phyloP scores from a whole-genome alignment of 2,113 vertebrate species.

The Noctilio leporinus region DNA sequence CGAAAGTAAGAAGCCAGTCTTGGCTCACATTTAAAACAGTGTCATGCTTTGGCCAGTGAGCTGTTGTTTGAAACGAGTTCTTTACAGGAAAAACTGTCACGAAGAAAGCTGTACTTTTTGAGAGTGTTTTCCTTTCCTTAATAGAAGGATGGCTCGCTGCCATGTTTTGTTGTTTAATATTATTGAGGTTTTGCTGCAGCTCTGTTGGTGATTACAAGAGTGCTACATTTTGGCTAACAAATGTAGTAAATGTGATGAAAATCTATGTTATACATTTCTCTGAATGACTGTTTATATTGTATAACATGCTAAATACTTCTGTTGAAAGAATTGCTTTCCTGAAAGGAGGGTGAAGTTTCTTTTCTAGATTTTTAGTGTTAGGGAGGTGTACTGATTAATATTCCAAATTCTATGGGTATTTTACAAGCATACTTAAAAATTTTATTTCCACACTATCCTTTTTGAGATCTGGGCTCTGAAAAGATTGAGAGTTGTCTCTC shows the following conservation, averaged over 20 bases:
- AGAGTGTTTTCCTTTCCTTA: neutral
- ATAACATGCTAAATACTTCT: conserved; percentile 75
- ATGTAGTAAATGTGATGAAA: conserved; percentile 75
- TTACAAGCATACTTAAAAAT: neutral
- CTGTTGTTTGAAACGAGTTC: neutral
- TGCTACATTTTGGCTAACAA: conserved; percentile 75
- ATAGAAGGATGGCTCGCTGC: conserved; percentile 44
- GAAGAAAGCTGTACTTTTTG: neutral
- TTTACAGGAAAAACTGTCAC: neutral
- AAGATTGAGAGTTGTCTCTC: neutral
- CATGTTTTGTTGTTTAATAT: conserved; percentile 66
- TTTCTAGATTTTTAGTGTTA: conserved; percentile 37
- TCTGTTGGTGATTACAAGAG: conserved; percentile 60
- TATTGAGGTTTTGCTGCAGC: conserved; percentile 63
- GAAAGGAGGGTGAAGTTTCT: conserved; percentile 68
- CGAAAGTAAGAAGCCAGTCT: conserved; percentile 9
- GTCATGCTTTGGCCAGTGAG: neutral
- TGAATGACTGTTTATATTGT: conserved; percentile 78
- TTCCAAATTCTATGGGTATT: neutral
- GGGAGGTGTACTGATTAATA: neutral
- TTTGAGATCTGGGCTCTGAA: conserved; percentile 22
- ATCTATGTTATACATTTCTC: conserved; percentile 77
- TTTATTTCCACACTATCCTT: neutral
- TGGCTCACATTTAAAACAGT: neutral
- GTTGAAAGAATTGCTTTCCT: conserved; percentile 70